Evolutionary conservation across 2,113 vertebrate genomes (phyloP).

Genomic region (Numenius arquata): DNA sequence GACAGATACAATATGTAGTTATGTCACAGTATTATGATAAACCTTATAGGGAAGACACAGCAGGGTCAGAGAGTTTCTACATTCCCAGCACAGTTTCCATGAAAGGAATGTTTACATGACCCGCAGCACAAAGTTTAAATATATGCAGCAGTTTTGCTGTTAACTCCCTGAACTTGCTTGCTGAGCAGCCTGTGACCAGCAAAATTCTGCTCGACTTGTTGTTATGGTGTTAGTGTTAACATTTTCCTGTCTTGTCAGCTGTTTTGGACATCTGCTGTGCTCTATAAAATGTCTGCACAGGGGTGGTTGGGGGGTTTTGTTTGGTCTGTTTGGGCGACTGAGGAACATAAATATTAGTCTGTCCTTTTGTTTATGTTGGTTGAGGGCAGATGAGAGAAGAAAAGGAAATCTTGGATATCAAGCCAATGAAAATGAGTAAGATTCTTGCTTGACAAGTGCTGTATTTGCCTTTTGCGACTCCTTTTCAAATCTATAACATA

Average conservation of each 20-base stretch:
- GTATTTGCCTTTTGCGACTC: slow-evolving; percentile 11
- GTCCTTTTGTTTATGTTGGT: slow-evolving; percentile 56
- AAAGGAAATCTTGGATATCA: slow-evolving; percentile 25
- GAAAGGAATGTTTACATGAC: slow-evolving; percentile 78
- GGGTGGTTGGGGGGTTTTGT: slow-evolving; percentile 27
- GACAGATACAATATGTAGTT: slow-evolving; percentile 70
- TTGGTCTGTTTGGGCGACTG: slow-evolving; percentile 56
- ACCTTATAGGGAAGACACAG: slow-evolving; percentile 69
- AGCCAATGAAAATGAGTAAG: slow-evolving; percentile 43
- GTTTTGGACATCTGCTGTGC: slow-evolving; percentile 64
- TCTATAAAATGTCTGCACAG: slow-evolving; percentile 54
- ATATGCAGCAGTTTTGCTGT: slow-evolving; percentile 72
- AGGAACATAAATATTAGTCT: slow-evolving; percentile 65
- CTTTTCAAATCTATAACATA: neutral
- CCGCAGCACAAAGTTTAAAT: slow-evolving; percentile 73
- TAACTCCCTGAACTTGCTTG: slow-evolving; percentile 75
- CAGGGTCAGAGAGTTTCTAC: slow-evolving; percentile 64
- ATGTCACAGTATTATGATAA: slow-evolving; percentile 70
- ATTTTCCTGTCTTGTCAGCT: slow-evolving; percentile 69
- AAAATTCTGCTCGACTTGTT: slow-evolving; percentile 40
- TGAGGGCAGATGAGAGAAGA: slow-evolving; percentile 50
- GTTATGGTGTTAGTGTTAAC: slow-evolving; percentile 42
- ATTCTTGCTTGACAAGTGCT: slow-evolving; percentile 4
- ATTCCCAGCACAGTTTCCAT: slow-evolving; percentile 72
- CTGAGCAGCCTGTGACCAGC: slow-evolving; percentile 53